Conservation (phyloP, 1,140 invertebrate genomes). For the Bombus terrestris region DNA sequence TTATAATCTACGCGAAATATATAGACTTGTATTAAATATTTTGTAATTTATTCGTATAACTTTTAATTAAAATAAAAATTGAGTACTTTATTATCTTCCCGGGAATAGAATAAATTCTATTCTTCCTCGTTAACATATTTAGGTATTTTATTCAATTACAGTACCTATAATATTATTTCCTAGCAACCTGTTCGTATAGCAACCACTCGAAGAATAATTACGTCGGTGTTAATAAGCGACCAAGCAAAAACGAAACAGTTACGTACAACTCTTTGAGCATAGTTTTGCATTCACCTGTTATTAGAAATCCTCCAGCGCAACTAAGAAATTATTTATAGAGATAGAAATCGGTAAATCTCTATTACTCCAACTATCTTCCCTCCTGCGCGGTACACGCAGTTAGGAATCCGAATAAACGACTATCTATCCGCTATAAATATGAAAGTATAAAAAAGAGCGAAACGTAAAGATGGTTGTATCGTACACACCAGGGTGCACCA, state of each 20-base stretch:
- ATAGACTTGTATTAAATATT: too few relatives aligned
- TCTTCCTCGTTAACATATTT: not conserved
- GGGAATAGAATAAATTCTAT: not conserved
- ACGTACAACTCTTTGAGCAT: not conserved
- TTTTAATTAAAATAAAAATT: too few relatives aligned
- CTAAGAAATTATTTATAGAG: not conserved
- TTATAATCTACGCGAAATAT: too few relatives aligned
- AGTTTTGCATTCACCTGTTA: not conserved
- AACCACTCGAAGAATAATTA: not conserved
- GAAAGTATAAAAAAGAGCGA: not conserved
- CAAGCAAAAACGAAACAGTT: not conserved
- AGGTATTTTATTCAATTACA: not conserved
- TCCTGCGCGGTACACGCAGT: not conserved
- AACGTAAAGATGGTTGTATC: not conserved
- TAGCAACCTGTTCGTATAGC: not conserved
- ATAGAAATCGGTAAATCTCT: slow-evolving; percentile 12
- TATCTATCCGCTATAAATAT: not conserved
- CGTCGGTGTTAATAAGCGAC: not conserved
- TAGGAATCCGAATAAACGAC: not conserved
- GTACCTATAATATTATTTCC: not conserved
- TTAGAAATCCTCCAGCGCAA: not conserved
- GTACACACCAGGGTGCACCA: not conserved
- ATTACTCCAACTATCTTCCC: not conserved
- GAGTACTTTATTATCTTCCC: not conserved
- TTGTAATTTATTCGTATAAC: too few relatives aligned